These are phyloP conservation scores for Hymenochirus boettgeri DNA, from an alignment of 2,113 vertebrate species.

Conservation along the genomic window DNA sequence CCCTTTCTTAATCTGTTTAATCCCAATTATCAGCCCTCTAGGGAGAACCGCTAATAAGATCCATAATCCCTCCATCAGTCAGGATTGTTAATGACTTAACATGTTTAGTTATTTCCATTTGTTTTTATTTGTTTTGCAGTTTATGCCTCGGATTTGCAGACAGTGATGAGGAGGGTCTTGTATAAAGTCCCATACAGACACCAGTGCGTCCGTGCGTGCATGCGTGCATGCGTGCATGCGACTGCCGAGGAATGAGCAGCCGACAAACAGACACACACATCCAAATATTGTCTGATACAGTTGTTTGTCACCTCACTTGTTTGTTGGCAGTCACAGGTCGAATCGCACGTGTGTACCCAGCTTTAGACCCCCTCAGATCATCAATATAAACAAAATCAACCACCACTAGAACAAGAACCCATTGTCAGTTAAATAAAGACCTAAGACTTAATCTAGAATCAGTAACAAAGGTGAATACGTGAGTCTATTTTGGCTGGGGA, in stretches of 20 bases:
- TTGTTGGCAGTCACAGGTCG: no score
- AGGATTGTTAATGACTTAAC: not conserved
- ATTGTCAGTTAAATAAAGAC: slow-evolving; percentile 1
- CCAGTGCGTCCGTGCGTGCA: no score
- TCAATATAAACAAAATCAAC: slow-evolving; percentile 12
- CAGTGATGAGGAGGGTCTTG: slow-evolving; percentile 10
- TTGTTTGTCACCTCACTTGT: no score
- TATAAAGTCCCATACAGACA: no score
- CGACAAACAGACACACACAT: no score
- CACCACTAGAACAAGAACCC: slow-evolving; percentile 25
- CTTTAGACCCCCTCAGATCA: slow-evolving; percentile 13
- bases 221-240: no score
- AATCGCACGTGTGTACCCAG: no score
- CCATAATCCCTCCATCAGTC: not conserved
- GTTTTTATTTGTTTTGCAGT: slow-evolving; percentile 43
- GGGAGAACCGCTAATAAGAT: not conserved
- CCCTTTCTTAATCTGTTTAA: slow-evolving; percentile 28
- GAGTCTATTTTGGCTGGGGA: no score
- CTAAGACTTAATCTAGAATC: not conserved
- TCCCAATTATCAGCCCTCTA: not conserved
- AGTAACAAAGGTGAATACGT: slow-evolving; percentile 53
- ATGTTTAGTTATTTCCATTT: not conserved
- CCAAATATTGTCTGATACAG: no score
- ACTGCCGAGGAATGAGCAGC: no score
- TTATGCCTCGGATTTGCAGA: slow-evolving; percentile 39